These are phyloP conservation scores for Helicolenus hilgendorfi DNA, from an alignment of 2,797 vertebrate genomes.

Conservation along the genomic window DNA sequence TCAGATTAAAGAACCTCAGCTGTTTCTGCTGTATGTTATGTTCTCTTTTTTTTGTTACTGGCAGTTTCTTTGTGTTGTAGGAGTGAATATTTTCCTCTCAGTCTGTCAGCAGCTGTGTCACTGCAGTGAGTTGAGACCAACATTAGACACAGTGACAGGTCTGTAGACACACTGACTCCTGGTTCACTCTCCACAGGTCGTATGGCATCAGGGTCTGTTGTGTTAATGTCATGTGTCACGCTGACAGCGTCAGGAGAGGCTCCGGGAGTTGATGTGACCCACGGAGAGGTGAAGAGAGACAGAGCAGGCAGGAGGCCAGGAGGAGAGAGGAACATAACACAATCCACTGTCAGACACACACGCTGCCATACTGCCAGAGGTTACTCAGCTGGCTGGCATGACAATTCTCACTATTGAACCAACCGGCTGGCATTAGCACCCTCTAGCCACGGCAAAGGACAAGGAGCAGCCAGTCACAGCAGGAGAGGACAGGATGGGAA, in stretches of 20 bases:
- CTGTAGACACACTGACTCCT: background rate
- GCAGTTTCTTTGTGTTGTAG: background rate
- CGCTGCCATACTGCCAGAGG: background rate
- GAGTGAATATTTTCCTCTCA: background rate
- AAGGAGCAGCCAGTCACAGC: slow-evolving; percentile 14
- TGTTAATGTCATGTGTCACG: slow-evolving; percentile 43
- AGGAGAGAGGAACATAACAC: background rate
- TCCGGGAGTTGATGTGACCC: slow-evolving; percentile 37
- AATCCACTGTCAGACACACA: background rate
- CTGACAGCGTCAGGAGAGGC: slow-evolving; percentile 39
- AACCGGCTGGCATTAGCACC: background rate
- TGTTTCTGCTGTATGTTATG: background rate
- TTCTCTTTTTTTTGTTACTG: background rate
- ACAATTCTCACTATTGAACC: background rate
- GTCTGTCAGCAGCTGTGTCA: background rate
- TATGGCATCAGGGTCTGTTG: slow-evolving; percentile 18
- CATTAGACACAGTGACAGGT: slow-evolving; percentile 1
- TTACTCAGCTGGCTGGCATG: slow-evolving; percentile 11
- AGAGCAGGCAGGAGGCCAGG: slow-evolving; percentile 13
- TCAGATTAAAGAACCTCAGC: background rate
- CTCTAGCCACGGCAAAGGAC: slow-evolving; percentile 11
- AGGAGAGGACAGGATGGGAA: background rate
- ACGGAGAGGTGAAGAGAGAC: slow-evolving; percentile 22
- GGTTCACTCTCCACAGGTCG: slow-evolving; percentile 16
- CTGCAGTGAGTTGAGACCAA: slow-evolving; percentile 5